Evolutionary conservation across 1,140 invertebrate genomes (phyloP), one percentile per base, ranked within the genome.

Genomic region (Achroia grisella): DNA sequence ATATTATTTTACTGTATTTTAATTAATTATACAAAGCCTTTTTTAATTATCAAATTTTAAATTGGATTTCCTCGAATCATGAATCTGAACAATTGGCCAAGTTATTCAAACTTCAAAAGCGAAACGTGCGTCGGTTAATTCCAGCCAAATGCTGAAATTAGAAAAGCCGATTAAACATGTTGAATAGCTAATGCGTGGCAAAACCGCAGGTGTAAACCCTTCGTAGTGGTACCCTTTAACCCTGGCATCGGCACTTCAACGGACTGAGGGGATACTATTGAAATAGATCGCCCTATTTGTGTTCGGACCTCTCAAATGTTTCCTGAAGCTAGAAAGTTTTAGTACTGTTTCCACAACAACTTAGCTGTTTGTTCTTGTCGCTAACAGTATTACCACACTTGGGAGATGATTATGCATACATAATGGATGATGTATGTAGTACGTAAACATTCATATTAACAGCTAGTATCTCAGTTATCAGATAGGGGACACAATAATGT

Each of bases 101-200:
- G 17, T 34, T 43, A 15, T 43, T 43, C 4, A 12, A 33, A 43
- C 33, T 43, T 41, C 2, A 13, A 41, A 32, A 17, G n/a, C n/a
- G 8, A 35, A 23, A 23, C 2, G 17, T 23, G 17, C 6, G 17
- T 23, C 15, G 35, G 35, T 14, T 37, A 41, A 41, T 31, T 30
- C 14, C 8, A 8, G 39, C n/a, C 15, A 43, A 10, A 23, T 2
- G 17, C n/a, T 9, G 1, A 12, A 43, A 43, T 43, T 33, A 43
- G 29, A 33, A 33, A 33, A 43, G 40, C 31, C 29, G 30, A 33
- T 43, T 43, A 43, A 43, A 43, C 31, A 43, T 43, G 40, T 43
- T 43, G 14, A 43, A 41, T 41, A 31, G 39, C 28, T 41, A 41
- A 41, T 41, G 39, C 28, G 10, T 1, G 13, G 10, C 9, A 13